Conservation (phyloP, 2,888 invertebrate genomes). For the Nebria salina region DNA sequence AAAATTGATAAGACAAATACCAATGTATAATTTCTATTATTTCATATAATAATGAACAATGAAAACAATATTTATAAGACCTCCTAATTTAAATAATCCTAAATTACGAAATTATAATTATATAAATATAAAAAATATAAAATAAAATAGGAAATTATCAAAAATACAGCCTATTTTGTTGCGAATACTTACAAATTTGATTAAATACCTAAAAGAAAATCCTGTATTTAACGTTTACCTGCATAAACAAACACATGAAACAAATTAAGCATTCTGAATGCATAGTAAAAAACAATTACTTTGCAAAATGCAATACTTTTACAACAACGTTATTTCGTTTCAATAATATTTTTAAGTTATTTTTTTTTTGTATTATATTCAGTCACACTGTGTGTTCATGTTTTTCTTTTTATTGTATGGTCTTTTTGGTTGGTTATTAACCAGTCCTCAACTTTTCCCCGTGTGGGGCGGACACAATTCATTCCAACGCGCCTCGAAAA, state of each 20-base stretch:
- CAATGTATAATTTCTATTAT: not conserved
- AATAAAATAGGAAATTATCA: slow-evolving; percentile 41
- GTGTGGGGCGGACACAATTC: slow-evolving; percentile 68
- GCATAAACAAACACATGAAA: not conserved
- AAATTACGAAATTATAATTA: slow-evolving; percentile 42
- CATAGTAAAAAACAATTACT: not conserved
- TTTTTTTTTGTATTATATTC: not conserved
- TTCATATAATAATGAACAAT: not conserved
- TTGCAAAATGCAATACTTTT: not conserved
- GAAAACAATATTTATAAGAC: slow-evolving; percentile 19
- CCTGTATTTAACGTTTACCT: not conserved
- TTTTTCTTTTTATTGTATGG: slow-evolving; percentile 49
- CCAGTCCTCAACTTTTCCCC: slow-evolving; percentile 59
- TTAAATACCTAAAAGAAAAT: slow-evolving; percentile 24
- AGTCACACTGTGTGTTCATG: slow-evolving; percentile 48
- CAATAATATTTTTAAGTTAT: not conserved
- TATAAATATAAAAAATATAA: slow-evolving; percentile 41
- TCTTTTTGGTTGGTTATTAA: slow-evolving; percentile 50
- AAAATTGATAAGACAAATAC: too few relatives aligned
- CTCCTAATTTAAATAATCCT: slow-evolving; percentile 37
- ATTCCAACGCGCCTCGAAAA: slow-evolving; percentile 91
- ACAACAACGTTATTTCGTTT: slow-evolving; percentile 1
- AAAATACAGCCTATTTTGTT: slow-evolving; percentile 41
- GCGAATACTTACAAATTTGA: slow-evolving; percentile 28
- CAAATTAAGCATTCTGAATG: not conserved